Evolutionary conservation across 2,113 vertebrate genomes (phyloP), one percentile per base, ranked within the genome.

Genomic region (Telmatochromis sp.): DNA sequence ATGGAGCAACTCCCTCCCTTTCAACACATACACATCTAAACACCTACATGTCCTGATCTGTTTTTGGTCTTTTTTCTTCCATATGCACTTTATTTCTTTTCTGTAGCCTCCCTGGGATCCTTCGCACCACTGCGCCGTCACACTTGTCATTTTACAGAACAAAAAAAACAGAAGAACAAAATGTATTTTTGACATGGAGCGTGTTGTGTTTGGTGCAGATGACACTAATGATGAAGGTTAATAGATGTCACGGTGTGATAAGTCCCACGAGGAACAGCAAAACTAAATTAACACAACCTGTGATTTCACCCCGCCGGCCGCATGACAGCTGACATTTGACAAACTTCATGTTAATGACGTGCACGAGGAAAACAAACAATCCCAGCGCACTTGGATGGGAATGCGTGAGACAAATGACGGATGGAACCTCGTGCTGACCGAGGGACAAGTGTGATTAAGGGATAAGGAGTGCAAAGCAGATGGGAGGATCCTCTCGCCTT

Each of bases 381-480:
- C 70, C 65, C 70, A 9, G 33, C 54, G 26, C 81, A 80, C 84
- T 81, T 14, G 8, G 57, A 53, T 57, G 19, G 57, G 19, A 82
- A 86, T 23, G 78, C 60, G 3, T 5, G 47, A 91, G 82, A 93
- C 81, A 91, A 92, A 93, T 85, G 90, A 85, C 31, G 33, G 84
- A 68, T 57, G 84, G 88, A 90, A 89, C 84, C 87, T 33, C 26
- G 70, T 58, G 86, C 78, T 82, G 91, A 94, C 86, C 53, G 87
- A 83, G 58, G 84, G 89, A 89, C 83, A 31, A 13, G 82, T 84
- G 80, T 93, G 91, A 95, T 91, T 92, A 92, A 92, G 90, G 86
- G 90, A 91, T 90, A 85, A 94, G 84, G 63, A 86, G 89, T 4
- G 75, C 9, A 19, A 70, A 91, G 87, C 91, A 93, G 92, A 94